Conservation (phyloP, 2,797 vertebrate species). For the Forpus xanthops region DNA sequence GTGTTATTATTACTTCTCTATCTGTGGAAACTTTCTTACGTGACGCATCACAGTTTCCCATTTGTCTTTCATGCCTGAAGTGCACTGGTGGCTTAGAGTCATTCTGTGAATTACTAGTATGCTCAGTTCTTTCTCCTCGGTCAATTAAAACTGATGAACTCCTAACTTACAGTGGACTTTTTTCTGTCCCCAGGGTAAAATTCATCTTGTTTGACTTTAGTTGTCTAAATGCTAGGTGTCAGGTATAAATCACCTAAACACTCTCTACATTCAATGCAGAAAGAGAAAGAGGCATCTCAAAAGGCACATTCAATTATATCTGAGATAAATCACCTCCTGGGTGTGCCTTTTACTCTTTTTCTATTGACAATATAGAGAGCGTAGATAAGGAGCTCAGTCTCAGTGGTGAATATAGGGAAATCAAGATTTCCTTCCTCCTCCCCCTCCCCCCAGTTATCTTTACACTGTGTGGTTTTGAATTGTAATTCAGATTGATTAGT, state of each 20-base stretch:
- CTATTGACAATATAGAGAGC: background rate
- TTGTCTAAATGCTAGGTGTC: background rate
- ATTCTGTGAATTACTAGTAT: background rate
- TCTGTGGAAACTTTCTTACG: background rate
- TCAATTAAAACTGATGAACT: constrained; percentile 45
- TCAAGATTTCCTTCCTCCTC: background rate
- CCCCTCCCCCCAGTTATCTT: background rate
- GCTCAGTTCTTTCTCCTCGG: background rate
- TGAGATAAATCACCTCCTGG: constrained; percentile 16
- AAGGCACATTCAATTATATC: background rate
- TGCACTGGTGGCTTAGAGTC: background rate
- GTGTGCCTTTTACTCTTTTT: background rate
- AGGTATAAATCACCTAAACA: constrained; percentile 27
- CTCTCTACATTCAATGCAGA: background rate
- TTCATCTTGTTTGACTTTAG: constrained; percentile 21
- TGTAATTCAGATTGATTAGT: background rate
- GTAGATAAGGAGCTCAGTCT: background rate
- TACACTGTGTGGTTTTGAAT: background rate
- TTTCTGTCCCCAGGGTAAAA: constrained; percentile 3
- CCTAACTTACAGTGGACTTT: background rate
- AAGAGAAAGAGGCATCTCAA: background rate
- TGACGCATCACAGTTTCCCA: background rate
- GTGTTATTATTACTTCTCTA: background rate
- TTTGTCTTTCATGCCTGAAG: constrained; percentile 11
- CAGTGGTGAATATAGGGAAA: background rate